Conservation (phyloP, 2,797 vertebrate species). For the Liasis olivaceus region DNA sequence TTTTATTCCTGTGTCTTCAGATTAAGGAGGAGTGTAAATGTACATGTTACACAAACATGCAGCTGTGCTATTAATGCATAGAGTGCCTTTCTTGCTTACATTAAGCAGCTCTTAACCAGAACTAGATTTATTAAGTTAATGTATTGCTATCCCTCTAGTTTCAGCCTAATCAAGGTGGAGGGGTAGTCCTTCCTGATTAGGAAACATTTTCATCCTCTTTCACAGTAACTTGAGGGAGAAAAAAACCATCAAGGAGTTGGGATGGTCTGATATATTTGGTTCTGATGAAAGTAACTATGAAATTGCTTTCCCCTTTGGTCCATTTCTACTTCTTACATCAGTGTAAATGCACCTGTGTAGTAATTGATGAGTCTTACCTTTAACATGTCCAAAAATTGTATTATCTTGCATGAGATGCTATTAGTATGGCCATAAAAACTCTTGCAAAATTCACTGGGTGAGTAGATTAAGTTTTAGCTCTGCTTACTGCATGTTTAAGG, state of each 20-base stretch:
- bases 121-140: neutral
- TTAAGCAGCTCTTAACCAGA: neutral
- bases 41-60: neutral
- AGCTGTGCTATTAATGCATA: neutral
- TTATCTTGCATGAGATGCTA: neutral
- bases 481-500: too few relatives aligned
- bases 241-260: neutral
- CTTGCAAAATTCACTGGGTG: too few relatives aligned
- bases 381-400: accelerated
- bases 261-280: neutral
- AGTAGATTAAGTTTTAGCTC: too few relatives aligned
- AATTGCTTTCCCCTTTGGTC: neutral
- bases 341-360: neutral
- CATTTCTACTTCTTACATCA: neutral
- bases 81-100: neutral
- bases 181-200: neutral
- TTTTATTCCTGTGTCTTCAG: neutral
- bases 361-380: neutral
- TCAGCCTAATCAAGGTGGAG: neutral
- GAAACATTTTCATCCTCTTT: neutral
- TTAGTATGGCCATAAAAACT: too few relatives aligned
- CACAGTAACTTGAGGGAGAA: neutral
- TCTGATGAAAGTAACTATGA: neutral
- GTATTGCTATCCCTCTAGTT: neutral
- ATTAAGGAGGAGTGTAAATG: neutral